Evolutionary conservation across 1,140 invertebrate species (phyloP).

Genomic region (Teleogryllus occipitalis): DNA sequence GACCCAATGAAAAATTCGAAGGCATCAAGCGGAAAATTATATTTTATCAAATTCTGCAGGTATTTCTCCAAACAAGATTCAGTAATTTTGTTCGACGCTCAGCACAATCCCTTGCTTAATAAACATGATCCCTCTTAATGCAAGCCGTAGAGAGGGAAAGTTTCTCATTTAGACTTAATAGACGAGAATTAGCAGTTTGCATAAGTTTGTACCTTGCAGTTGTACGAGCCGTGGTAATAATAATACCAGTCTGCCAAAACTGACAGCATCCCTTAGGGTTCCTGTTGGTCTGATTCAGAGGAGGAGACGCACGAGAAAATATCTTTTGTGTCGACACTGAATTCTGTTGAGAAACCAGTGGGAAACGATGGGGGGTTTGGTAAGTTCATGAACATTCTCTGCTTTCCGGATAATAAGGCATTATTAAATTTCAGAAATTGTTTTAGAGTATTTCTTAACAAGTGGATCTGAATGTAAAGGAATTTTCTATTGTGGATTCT

Average conservation of each 20-base stretch:
- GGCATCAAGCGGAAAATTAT: too few species aligned
- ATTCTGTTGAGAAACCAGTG: not conserved
- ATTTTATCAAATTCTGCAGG: too few species aligned
- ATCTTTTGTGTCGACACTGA: not conserved
- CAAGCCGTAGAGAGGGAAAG: not conserved
- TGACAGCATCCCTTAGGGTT: not conserved
- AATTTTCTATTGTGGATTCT: not conserved
- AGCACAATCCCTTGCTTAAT: too few species aligned
- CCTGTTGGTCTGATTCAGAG: not conserved
- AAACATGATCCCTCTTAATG: too few species aligned
- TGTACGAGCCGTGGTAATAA: not conserved
- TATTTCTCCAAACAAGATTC: too few species aligned
- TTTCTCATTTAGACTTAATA: not conserved
- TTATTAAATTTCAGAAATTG: not conserved
- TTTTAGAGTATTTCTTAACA: not conserved
- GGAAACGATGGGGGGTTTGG: not conserved
- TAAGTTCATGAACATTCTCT: not conserved
- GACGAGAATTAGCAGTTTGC: not conserved
- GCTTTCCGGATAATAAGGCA: not conserved
- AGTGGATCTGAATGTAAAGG: not conserved
- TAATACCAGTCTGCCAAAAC: not conserved
- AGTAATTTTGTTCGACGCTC: too few species aligned
- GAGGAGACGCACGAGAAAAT: not conserved
- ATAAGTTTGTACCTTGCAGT: not conserved
- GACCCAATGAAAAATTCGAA: too few species aligned